A percentile compares a stretch with the other conserved stretches of the same genome.
phyloP scores from a whole-genome alignment of 2,113 vertebrate species.

The Bungarus multicinctus region DNA sequence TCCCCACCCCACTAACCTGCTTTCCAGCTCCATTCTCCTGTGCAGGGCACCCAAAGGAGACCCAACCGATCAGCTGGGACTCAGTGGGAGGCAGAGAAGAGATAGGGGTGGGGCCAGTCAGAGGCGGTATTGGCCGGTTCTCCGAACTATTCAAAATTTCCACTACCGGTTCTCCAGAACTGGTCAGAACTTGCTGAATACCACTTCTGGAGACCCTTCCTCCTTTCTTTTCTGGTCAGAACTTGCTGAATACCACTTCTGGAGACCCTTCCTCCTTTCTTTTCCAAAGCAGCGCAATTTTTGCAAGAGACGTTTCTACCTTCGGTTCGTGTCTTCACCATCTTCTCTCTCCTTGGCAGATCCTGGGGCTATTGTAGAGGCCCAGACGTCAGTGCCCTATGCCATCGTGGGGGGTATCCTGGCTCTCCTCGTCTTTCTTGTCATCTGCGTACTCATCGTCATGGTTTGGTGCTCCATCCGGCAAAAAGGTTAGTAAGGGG shows the following conservation, averaged over 20 bases:
- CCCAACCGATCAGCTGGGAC: no score
- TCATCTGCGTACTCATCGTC: constrained; percentile 88
- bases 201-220: not conserved
- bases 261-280: not conserved
- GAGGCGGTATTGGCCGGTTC: no score
- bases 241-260: no score
- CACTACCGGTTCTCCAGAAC: no score
- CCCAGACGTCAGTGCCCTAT: constrained; percentile 87
- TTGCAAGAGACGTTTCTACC: not conserved
- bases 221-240: no score
- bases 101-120: no score
- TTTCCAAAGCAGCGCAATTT: not conserved
- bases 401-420: constrained; percentile 87
- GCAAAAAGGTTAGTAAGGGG: constrained; percentile 83
- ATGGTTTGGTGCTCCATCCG: constrained; percentile 92
- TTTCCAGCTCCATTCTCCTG: no score
- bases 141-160: no score
- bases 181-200: no score
- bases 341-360: constrained; percentile 62
- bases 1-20: no score
- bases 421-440: constrained; percentile 86
- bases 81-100: no score
- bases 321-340: not conserved
- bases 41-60: no score
- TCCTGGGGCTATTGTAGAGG: constrained; percentile 85